These are phyloP conservation scores for Sicus ferrugineus DNA, from an alignment of 2,888 invertebrate species.

Conservation along the genomic window DNA sequence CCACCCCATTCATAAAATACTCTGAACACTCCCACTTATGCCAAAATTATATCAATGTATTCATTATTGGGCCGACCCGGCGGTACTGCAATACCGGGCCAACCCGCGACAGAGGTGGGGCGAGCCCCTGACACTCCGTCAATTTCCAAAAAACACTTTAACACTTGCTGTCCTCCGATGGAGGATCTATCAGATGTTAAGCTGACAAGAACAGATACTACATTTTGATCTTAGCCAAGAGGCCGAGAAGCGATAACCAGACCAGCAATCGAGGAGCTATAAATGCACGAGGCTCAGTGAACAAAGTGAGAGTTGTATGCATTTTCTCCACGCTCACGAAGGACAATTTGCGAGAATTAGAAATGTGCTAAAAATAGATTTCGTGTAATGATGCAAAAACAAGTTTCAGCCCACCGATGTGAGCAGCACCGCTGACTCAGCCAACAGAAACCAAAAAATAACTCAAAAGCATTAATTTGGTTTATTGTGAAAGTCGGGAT, in stretches of 20 bases:
- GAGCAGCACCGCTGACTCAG: too few relatives aligned
- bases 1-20: too few relatives aligned
- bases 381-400: too few relatives aligned
- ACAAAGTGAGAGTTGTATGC: neutral
- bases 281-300: neutral
- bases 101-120: conserved; percentile 74
- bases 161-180: conserved; percentile 68
- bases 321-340: too few relatives aligned
- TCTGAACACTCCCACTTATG: too few relatives aligned
- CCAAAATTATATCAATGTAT: too few relatives aligned
- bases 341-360: too few relatives aligned
- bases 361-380: too few relatives aligned
- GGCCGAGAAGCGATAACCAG: conserved; percentile 63
- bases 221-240: conserved; percentile 72
- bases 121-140: conserved; percentile 70
- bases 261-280: neutral
- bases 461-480: too few relatives aligned
- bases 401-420: too few relatives aligned
- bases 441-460: too few relatives aligned
- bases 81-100: conserved; percentile 67
- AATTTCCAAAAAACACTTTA: conserved; percentile 69
- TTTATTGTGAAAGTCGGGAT: too few relatives aligned
- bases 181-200: conserved; percentile 73
- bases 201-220: conserved; percentile 76
- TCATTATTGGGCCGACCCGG: conserved; percentile 29